Evolutionary conservation across 2,113 vertebrate genomes (phyloP), one percentile per base, ranked within the genome.

Genomic region (Ovis aries): DNA sequence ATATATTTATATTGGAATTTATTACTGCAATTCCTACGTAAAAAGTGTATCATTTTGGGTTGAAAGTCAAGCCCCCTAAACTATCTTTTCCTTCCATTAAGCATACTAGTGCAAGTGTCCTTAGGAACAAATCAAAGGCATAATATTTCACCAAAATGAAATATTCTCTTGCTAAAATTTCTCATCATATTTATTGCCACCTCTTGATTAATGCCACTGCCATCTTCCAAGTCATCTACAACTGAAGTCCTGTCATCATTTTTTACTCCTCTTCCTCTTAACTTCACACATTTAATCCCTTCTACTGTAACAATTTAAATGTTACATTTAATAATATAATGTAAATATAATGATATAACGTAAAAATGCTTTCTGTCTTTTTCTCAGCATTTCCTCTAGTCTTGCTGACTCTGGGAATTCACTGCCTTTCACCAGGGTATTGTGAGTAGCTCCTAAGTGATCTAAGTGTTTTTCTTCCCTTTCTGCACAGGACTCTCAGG

Each of bases 81-180:
- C 45, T n/a, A 31, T 3, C 0, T 60, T 89, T 90, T 53, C 23
- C 29, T 10, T 84, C 15, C 52, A 80, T n/a, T 77, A 90, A 90
- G 33, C 7, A 31, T 36, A 33, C 43, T 53, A 81, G 62, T 67
- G 31, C 31, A 87, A 77, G 3, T 77, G 9, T 48, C 50, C 48
- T 71, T 62, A 74, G 57, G 13, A 71, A 62, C 10, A 36, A 15
- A 29, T 57, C 48, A 88, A 31, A 43, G 87, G 27, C 14, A 77
- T 55, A 77, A 67, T 86, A 33, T 62, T 89, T 85, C 14, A 36
- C 17, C 43, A 50, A 81, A 62, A 78, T 40, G 40, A 94, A 88
- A 53, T 87, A 7, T 29, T 81, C 23, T 62, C 94, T 90, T 60
- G 78, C 27, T 83, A 71, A 90, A 90, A n/a, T 4, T 25, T 89